Percentiles rank a stretch among this genome's conserved stretches.
These are phyloP conservation scores for Eupsittula cactorum DNA, from an alignment of 2,113 vertebrate genomes.

Conservation along the genomic window DNA sequence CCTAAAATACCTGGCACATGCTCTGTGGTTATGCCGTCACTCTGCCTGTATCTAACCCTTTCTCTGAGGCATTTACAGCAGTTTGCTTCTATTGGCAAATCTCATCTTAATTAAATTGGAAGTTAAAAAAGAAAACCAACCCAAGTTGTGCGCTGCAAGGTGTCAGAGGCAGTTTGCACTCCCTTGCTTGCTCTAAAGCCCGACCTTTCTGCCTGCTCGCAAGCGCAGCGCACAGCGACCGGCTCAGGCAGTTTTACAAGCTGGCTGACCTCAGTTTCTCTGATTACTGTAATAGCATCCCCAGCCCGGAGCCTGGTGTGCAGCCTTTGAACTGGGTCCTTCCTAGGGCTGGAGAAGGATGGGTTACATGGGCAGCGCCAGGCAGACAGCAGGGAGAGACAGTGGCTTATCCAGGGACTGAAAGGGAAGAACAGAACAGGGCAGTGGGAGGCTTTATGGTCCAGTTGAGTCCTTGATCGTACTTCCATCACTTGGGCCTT, in stretches of 20 bases:
- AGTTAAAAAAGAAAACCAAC: background rate
- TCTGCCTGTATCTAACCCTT: background rate
- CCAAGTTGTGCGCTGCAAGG: background rate
- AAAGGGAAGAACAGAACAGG: background rate
- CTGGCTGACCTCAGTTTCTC: background rate
- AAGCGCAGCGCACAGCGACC: accelerated
- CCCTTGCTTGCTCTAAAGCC: background rate
- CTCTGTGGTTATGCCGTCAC: accelerated
- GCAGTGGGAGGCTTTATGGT: background rate
- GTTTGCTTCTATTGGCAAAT: background rate
- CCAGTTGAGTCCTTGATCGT: background rate
- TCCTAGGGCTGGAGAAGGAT: background rate
- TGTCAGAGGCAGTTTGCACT: background rate
- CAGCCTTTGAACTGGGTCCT: background rate
- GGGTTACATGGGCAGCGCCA: background rate
- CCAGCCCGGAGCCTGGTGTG: background rate
- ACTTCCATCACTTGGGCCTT: background rate
- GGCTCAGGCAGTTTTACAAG: background rate
- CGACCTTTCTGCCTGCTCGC: background rate
- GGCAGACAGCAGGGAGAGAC: background rate
- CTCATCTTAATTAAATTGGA: background rate
- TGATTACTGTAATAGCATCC: constrained; percentile 44
- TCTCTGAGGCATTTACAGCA: background rate
- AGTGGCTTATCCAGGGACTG: background rate
- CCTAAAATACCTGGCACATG: background rate